Base-by-base conservation (phyloP, 1,140 invertebrate species). In the Augochlora pura region DNA sequence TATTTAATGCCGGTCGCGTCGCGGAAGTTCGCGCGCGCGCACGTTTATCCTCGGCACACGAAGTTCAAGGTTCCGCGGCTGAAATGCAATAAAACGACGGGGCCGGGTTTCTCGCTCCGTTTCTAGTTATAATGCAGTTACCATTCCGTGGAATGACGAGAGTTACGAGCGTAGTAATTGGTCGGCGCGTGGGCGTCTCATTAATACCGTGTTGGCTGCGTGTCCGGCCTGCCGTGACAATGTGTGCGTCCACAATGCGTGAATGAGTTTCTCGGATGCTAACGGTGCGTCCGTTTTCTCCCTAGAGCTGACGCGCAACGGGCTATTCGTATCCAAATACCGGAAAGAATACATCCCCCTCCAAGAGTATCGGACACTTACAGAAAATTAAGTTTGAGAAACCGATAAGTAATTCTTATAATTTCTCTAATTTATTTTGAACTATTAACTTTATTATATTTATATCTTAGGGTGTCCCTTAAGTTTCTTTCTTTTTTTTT, bases 131-230 rank as follows among this genome's bases (percentile, higher is more conserved):
- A 59, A 76, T 57, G 46, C 70, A 74, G 77, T 74, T 74, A 73
- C 71, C 25, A 67, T 80, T 80, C 38, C 49, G 23, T 27, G 63
- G 27, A 67, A 75, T 65, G 62, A 80, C 32, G 54, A 77, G 80
- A 74, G 62, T 84, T 84, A 84, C 60, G 81, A 79, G 66, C 23
- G 8, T 71, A 23, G 70, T 84, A 69, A 84, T 83, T 75, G 77
- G 18, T 68, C 60, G 77, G 76, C 84, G 87, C 87, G 85, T 85
- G 81, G 83, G 86, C 82, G 85, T 74, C 84, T 87, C 85, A 83
- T 88, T 85, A 87, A 86, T 85, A 81, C 64, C 62, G 25, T 76
- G 71, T 81, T 80, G 54, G 32, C 32, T 27, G 67, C 25, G 54
- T 62, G 66, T 75, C 71, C 59, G 71, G 71, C 32, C 32, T 9